A percentile compares a stretch with the other conserved stretches of the same genome.
These are phyloP conservation scores for Colletes latitarsis DNA, from an alignment of 1,140 invertebrate genomes.

Conservation along the genomic window DNA sequence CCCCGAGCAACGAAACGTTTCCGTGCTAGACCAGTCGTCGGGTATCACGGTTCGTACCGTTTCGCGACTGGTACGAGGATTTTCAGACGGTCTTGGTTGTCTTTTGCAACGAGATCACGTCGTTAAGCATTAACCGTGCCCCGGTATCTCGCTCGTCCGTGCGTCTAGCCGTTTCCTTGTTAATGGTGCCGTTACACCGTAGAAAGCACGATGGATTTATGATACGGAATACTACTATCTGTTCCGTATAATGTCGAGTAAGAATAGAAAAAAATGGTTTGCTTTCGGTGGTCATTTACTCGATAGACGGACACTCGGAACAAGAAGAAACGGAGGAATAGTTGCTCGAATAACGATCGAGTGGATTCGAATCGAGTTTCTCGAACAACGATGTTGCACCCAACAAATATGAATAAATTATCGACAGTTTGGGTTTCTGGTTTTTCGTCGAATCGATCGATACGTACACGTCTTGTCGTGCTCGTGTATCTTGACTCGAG, in stretches of 20 bases:
- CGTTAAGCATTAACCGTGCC: slow-evolving; percentile 37
- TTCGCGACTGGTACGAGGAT: slow-evolving; percentile 56
- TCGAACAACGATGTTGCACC: too few species aligned
- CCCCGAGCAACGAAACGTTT: slow-evolving; percentile 49
- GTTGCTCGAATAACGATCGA: too few species aligned
- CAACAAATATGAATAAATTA: too few species aligned
- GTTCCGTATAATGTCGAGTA: not conserved
- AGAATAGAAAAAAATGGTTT: too few species aligned
- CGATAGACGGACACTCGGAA: too few species aligned
- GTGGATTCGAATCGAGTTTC: too few species aligned
- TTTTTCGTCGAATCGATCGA: too few species aligned
- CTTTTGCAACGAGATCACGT: slow-evolving; percentile 48
- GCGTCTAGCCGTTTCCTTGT: slow-evolving; percentile 31
- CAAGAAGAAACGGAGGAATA: too few species aligned
- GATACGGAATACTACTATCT: not conserved
- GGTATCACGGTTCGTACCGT: slow-evolving; percentile 48
- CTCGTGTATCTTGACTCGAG: too few species aligned
- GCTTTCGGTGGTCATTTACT: too few species aligned
- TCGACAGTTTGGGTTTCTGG: too few species aligned
- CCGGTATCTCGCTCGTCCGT: slow-evolving; percentile 15
- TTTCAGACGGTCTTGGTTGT: slow-evolving; percentile 34
- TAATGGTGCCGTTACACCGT: slow-evolving; percentile 39
- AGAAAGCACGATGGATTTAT: slow-evolving; percentile 30
- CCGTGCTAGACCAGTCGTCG: slow-evolving; percentile 47
- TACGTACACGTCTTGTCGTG: too few species aligned